Evolutionary conservation across 2,888 invertebrate genomes (phyloP), one percentile per base, ranked within the genome.

Genomic region (Philereme transversata): DNA sequence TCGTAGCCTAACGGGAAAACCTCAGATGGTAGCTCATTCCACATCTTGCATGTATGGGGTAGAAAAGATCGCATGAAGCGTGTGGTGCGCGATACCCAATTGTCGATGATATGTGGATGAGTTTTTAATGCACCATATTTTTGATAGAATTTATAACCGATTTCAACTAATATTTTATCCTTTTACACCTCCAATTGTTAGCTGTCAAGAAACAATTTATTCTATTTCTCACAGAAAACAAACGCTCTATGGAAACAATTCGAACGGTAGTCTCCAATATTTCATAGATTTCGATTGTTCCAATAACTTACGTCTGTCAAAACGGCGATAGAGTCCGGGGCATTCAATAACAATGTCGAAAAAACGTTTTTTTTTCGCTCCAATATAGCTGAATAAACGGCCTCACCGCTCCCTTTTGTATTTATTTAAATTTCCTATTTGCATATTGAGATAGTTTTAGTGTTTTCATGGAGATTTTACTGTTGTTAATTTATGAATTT

Each of bases 241-340:
- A 67, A 53, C 65, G 65, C 69, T 76, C 69, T 22, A 66, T 61
- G 47, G 65, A 65, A 76, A 69, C 72, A 68, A 72, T 72, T 73
- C 69, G 53, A 69, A 68, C 59, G 69, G 63, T 69, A 71, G 71
- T 75, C 75, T 77, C 74, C 80, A 80, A 83, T 83, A 83, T 84
- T 83, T 83, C 81, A 82, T 76, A 71, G 69, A 76, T 74, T 77
- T 72, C 70, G 71, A 78, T 77, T 75, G 81, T 74, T 72, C 73
- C 82, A 79, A 82, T 82, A 81, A 80, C 75, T 81, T 78, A 79
- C 73, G 79, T 71, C 80, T 82, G 83, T 81, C 84, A 81, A 70
- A 78, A 78, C 59, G 73, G 69, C 75, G 81, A 79, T 78, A 78
- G 71, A 77, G 72, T 69, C 48, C 62, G 67, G 65, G 65, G 57